phyloP scores from a whole-genome alignment of 1,140 invertebrate species.

The Hetaerina americana region DNA sequence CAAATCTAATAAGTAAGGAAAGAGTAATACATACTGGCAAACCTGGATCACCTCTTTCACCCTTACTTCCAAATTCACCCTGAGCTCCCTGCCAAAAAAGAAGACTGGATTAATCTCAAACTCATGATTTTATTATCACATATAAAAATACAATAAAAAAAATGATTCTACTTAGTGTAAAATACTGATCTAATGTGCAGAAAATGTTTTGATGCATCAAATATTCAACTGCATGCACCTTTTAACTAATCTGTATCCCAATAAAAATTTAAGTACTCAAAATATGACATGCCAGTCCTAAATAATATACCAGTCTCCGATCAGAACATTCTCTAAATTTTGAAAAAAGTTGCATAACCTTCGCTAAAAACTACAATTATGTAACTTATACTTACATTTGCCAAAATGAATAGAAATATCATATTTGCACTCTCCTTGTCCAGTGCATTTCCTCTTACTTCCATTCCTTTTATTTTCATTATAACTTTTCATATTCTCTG shows the following conservation, averaged over 20 bases:
- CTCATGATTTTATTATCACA: neutral
- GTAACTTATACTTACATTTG: neutral
- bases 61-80: slow-evolving; percentile 79
- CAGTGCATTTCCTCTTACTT: neutral
- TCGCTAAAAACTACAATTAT: neutral
- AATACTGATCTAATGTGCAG: neutral
- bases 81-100: slow-evolving; percentile 61
- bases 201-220: neutral
- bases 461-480: neutral
- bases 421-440: neutral
- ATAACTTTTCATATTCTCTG: neutral
- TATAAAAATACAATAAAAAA: neutral
- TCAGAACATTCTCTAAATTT: neutral
- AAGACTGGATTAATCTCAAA: slow-evolving; percentile 3
- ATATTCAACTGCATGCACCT: neutral
- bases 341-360: neutral
- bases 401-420: neutral
- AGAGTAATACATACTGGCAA: slow-evolving; percentile 72
- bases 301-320: too few species aligned
- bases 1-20: too few species aligned
- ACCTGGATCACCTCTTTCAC: slow-evolving; percentile 80
- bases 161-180: neutral
- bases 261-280: neutral
- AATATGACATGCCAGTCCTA: neutral
- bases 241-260: neutral